Base-by-base conservation (phyloP, 2,113 vertebrate genomes). In the Amia ocellicauda region DNA sequence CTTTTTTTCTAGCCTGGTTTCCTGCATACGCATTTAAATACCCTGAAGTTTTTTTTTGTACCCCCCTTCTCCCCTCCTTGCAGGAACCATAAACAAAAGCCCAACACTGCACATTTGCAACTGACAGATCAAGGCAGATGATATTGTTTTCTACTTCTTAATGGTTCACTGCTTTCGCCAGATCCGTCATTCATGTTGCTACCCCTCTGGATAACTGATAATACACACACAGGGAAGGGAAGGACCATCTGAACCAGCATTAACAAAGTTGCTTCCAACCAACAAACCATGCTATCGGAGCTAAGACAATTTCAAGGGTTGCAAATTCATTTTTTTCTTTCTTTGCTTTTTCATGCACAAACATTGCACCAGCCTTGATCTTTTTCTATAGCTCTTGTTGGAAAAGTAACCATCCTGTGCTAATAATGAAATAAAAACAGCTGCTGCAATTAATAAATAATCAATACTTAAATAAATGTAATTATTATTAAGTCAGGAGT, bases 71-170 rank as follows among this genome's bases (percentile, higher is more conserved):
- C 54, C 62, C 70, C 69, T 76, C 69, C 78, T 78, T 83, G 74
- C 84, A 80, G 74, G 78, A 72, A 78, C 73, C 75, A 83, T 71
- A 83, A 86, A 89, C 87, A 89, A 89, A n/a, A 87, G 78, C 68
- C 58, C 62, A 74, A 68, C 81, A 74, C 78, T 78, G 76, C 80
- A 85, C 78, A 86, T 88, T 88, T 83, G 79, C 79, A 86, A 88
- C 80, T 82, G 82, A 89, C 89, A 88, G 81, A 86, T 76, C 70
- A 75, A 86, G 70, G 83, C 85, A 88, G 85, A 80, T 86, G 86
- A 90, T 87, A 88, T 89, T 90, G 89, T 89, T 88, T 89, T 78
- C 86, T 71, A 82, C 83, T 89, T 85, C 73, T 85, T 87, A 75
- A 86, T 76, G 85, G 80, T 89, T 85, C 85, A 85, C 64, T 69